A percentile compares a stretch with the other conserved stretches of the same genome.
Conservation (phyloP, 2,113 vertebrate genomes). For the Manacus vitellinus region DNA sequence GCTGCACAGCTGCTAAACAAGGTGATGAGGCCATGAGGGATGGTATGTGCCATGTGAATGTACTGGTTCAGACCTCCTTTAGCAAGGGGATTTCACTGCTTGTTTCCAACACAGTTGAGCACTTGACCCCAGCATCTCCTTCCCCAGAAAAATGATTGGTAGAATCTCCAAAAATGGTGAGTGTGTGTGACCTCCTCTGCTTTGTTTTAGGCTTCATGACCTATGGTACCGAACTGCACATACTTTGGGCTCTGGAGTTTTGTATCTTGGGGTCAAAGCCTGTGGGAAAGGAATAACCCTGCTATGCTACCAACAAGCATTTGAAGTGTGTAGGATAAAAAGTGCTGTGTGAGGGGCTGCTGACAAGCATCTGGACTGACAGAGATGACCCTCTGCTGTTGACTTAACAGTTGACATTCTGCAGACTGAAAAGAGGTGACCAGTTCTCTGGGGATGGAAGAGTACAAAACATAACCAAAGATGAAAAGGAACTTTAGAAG, state of each 20-base stretch:
- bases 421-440: not conserved
- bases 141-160: not conserved
- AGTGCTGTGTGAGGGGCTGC: not conserved
- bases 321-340: not conserved
- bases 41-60: fast-evolving
- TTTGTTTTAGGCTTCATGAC: not conserved
- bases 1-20: not conserved
- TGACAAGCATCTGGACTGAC: conserved; percentile 13
- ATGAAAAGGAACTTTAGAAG: not conserved
- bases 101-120: not conserved
- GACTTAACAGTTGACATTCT: not conserved
- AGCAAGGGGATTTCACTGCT: not conserved
- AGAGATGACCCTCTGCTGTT: not conserved
- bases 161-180: not conserved
- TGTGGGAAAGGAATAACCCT: not conserved
- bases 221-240: not conserved
- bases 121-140: not conserved
- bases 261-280: not conserved
- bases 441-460: not conserved
- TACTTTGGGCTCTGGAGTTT: not conserved
- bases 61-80: not conserved
- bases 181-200: not conserved
- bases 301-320: not conserved
- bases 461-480: not conserved
- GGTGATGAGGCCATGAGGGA: not conserved